Percentiles rank a stretch among this genome's conserved stretches.
phyloP scores from a whole-genome alignment of 2,797 vertebrate genomes.

The Tenualosa thibaudeaui region DNA sequence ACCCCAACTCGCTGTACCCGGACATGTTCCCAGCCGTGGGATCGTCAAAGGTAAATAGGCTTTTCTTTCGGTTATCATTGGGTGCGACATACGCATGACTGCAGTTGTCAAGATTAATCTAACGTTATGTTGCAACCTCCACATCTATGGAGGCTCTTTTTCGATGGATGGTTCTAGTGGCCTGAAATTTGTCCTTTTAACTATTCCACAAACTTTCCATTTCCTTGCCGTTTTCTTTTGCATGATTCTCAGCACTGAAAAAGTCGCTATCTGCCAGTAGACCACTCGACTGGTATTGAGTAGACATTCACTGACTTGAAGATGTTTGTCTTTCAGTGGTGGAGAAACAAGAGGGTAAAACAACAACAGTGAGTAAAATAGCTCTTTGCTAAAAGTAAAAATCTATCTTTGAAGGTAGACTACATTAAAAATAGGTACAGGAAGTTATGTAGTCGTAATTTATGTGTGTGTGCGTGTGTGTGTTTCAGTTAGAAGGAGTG shows the following conservation, averaged over 20 bases:
- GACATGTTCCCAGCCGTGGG: conserved; percentile 61
- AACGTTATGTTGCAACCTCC: too few relatives aligned
- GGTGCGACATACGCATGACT: too few relatives aligned
- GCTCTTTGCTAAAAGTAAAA: background rate
- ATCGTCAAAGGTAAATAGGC: conserved; percentile 69
- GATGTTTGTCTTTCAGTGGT: conserved; percentile 63
- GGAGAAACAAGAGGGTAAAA: conserved; percentile 67
- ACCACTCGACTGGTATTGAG: background rate
- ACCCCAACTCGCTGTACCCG: conserved; percentile 49
- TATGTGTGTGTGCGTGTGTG: background rate
- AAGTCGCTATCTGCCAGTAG: too few relatives aligned
- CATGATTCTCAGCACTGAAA: too few relatives aligned
- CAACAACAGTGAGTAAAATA: conserved; percentile 60
- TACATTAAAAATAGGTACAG: background rate
- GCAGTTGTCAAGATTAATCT: too few relatives aligned
- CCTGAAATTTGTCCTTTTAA: too few relatives aligned
- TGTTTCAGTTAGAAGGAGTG: conserved; percentile 83
- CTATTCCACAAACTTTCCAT: too few relatives aligned
- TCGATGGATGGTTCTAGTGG: too few relatives aligned
- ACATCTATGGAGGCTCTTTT: too few relatives aligned
- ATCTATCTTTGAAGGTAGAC: too few relatives aligned
- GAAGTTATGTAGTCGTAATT: background rate
- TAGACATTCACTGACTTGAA: background rate
- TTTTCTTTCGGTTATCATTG: background rate
- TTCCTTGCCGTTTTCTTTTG: too few relatives aligned